Evolutionary conservation across 2,888 invertebrate species (phyloP), one percentile per base, ranked within the genome.

Genomic region (Norana najaformis): DNA sequence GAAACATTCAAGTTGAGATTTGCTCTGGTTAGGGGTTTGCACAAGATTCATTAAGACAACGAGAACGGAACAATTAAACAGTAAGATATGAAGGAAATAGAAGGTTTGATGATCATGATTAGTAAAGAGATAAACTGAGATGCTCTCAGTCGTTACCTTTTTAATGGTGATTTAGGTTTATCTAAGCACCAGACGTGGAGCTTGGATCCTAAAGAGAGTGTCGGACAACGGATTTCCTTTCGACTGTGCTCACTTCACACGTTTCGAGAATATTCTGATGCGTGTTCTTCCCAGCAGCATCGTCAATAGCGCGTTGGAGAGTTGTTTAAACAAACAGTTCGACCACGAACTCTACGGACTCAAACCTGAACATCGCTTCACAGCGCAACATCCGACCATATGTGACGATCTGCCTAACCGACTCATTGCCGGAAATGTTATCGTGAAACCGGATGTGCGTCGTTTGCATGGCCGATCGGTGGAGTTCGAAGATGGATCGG

Each of bases 331-430:
- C 91, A 39, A 91, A 20, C 91, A 92, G 35, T 94, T 95, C 90
- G 93, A 95, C 92, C 95, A 95, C 92, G 93, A 93, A 20, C 91
- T 93, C 0, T 95, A 95, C 92, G 93, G 94, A 5, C 91, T 95
- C 38, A 93, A 94, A 89, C 95, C 95, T 1, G 91, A 92, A 20
- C 94, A 95, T 92, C 90, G 93, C 11, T 90, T 92, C 20, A 89
- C 92, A 36, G 90, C 92, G 6, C 93, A 93, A 37, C 94, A 94
- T 90, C 95, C 95, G 0, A 95, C 94, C 82, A 94, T 95, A 14
- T 95, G 95, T 90, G 95, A 95, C 90, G 94, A 94, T 20, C 91
- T 95, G 37, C 94, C 95, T 0, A 95, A 95, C 91, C 91, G 94
- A 53, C 93, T 95, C 38, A 93, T 93, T 38, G 93, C 93, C 83